A percentile compares a stretch with the other conserved stretches of the same genome.
phyloP scores from a whole-genome alignment of 2,113 vertebrate genomes.

The Hypanus sabinus region DNA sequence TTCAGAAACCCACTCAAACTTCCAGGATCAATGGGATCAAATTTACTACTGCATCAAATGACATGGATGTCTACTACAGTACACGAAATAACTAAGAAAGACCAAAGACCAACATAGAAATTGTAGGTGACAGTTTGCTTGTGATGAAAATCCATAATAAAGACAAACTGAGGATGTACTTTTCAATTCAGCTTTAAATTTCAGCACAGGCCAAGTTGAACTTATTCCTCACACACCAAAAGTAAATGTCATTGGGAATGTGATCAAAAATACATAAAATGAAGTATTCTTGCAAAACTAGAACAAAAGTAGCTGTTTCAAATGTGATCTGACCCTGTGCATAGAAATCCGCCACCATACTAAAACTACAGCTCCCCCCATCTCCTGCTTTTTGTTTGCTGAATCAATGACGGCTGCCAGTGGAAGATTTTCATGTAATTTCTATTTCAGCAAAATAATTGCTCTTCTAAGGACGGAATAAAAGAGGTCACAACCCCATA shows the following conservation, averaged over 20 bases:
- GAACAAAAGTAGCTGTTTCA: background rate
- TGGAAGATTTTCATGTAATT: background rate
- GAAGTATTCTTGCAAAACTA: background rate
- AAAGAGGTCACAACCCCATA: background rate
- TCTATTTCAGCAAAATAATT: background rate
- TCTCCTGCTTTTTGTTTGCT: background rate
- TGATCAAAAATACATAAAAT: background rate
- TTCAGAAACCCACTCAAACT: background rate
- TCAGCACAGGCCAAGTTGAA: background rate
- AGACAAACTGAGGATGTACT: too few species aligned
- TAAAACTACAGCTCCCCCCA: background rate
- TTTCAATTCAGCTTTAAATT: background rate
- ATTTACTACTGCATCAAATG: background rate
- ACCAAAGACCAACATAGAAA: background rate
- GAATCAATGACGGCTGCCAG: background rate
- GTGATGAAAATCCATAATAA: too few species aligned
- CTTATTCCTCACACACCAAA: background rate
- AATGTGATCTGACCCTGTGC: background rate
- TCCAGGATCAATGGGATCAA: background rate
- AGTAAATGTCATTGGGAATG: background rate
- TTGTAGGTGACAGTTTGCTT: background rate
- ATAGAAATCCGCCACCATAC: background rate
- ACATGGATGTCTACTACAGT: background rate
- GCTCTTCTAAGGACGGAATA: background rate
- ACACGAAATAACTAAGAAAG: background rate